Percentiles rank a stretch among this genome's conserved stretches.
Conservation (phyloP, 2,888 invertebrate species). For the Dascillus cervinus region DNA sequence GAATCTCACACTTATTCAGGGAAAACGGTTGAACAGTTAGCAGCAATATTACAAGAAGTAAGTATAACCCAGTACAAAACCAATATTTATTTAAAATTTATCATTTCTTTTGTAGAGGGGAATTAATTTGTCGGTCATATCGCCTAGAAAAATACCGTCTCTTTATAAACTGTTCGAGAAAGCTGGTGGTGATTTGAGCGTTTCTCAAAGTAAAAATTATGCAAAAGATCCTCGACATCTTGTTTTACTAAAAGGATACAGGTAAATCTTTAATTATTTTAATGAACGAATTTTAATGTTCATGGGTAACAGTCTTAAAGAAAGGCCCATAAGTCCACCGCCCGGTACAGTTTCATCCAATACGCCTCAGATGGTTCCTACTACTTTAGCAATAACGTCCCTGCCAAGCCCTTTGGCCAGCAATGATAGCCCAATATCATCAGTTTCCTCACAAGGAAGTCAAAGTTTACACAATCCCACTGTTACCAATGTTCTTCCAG, state of each 20-base stretch:
- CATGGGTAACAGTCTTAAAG: slow-evolving; percentile 47
- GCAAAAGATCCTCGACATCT: slow-evolving; percentile 82
- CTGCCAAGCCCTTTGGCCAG: slow-evolving; percentile 48
- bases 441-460: slow-evolving; percentile 35
- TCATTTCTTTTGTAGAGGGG: slow-evolving; percentile 51
- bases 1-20: slow-evolving; percentile 66
- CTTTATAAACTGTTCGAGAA: slow-evolving; percentile 83
- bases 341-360: slow-evolving; percentile 35
- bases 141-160: slow-evolving; percentile 81
- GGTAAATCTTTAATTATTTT: slow-evolving; percentile 35
- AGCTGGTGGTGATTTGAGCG: slow-evolving; percentile 75
- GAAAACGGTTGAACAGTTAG: slow-evolving; percentile 78
- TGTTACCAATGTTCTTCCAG: slow-evolving; percentile 27
- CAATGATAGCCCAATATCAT: slow-evolving; percentile 47
- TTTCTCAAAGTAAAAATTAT: slow-evolving; percentile 80
- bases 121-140: slow-evolving; percentile 79
- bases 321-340: slow-evolving; percentile 59
- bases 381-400: slow-evolving; percentile 38
- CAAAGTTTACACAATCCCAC: slow-evolving; percentile 35
- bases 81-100: neutral
- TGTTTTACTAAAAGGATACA: slow-evolving; percentile 66
- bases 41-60: slow-evolving; percentile 68
- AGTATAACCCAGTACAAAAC: slow-evolving; percentile 5
- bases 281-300: slow-evolving; percentile 4
- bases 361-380: slow-evolving; percentile 35